Conservation (phyloP, 1,140 invertebrate species). For the Thaumetopoea pityocampa region DNA sequence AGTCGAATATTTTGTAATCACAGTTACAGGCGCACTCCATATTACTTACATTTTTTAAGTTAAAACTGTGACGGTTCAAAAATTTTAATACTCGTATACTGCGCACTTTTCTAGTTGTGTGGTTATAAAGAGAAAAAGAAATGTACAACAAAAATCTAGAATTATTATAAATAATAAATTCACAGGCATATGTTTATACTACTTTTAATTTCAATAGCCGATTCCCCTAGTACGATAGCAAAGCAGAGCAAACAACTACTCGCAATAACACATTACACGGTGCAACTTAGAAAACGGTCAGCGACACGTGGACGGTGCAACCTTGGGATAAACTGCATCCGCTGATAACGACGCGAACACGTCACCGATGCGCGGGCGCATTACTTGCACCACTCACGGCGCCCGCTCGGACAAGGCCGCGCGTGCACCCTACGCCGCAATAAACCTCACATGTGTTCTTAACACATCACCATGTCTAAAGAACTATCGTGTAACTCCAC, state of each 20-base stretch:
- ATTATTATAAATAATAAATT: too few relatives aligned
- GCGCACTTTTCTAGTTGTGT: too few relatives aligned
- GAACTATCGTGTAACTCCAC: background rate
- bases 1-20: too few relatives aligned
- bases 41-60: too few relatives aligned
- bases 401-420: conserved; percentile 25
- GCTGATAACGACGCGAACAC: conserved; percentile 39
- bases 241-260: conserved; percentile 8
- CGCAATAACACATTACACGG: conserved; percentile 4
- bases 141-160: too few relatives aligned
- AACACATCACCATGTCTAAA: conserved; percentile 9
- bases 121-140: too few relatives aligned
- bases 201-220: too few relatives aligned
- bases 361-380: conserved; percentile 35
- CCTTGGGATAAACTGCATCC: conserved; percentile 57
- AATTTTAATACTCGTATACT: too few relatives aligned
- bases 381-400: conserved; percentile 24
- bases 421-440: conserved; percentile 29
- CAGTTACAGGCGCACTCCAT: too few relatives aligned
- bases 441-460: conserved; percentile 51
- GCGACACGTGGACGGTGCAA: conserved; percentile 44
- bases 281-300: conserved; percentile 32
- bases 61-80: too few relatives aligned
- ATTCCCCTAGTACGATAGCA: too few relatives aligned
- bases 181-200: too few relatives aligned